Conservation (phyloP, 35 echinoderm and acorn worm genomes). For the Heliocidaris erythrogramma region DNA sequence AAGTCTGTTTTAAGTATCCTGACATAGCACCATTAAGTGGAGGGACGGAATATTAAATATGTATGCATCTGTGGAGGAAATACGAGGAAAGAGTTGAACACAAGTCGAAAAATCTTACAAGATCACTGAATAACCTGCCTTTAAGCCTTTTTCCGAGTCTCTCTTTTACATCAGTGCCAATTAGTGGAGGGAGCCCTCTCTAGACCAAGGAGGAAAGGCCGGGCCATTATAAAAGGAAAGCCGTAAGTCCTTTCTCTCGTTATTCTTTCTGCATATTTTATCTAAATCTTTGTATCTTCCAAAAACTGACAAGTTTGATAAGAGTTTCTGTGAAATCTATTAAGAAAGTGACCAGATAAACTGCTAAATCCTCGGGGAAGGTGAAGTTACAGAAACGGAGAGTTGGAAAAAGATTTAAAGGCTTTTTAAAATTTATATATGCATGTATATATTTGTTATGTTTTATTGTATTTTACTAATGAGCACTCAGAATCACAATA, state of each 20-base stretch:
- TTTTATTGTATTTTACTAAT: no score
- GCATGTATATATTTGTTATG: no score
- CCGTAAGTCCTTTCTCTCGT: conserved; percentile 34
- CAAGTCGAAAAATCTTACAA: not conserved
- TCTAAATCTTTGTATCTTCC: not conserved
- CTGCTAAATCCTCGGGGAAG: no score
- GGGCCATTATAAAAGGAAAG: not conserved
- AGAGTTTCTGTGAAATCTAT: not conserved
- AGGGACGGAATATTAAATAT: no score
- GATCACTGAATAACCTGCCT: conserved; percentile 22
- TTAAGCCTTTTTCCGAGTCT: conserved; percentile 18
- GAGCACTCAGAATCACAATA: no score
- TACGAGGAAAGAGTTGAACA: no score
- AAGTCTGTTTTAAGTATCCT: no score
- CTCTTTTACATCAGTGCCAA: conserved; percentile 16
- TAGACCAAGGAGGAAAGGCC: not conserved
- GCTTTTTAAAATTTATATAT: no score
- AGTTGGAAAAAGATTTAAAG: not conserved
- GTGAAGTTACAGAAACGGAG: not conserved
- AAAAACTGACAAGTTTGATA: not conserved
- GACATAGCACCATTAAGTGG: no score
- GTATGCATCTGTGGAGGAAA: no score
- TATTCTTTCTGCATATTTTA: not conserved
- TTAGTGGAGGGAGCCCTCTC: conserved; percentile 30
- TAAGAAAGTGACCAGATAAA: no score